Conservation (phyloP, 2,797 vertebrate genomes). For the Mionectes olivaceus region DNA sequence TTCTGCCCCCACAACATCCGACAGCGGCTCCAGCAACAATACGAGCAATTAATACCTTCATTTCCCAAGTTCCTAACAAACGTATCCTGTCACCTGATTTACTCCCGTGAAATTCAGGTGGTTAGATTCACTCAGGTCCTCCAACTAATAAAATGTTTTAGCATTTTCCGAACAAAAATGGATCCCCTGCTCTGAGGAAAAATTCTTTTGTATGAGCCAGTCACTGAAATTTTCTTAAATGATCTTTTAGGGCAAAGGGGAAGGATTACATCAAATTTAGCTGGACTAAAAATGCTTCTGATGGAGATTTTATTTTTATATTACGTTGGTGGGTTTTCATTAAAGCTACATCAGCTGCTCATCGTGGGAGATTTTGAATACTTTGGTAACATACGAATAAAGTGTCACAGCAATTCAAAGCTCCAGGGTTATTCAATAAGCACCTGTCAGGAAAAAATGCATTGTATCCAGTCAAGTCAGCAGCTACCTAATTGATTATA, state of each 20-base stretch:
- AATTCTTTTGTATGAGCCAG: background rate
- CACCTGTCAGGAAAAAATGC: conserved; percentile 36
- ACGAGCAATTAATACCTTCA: background rate
- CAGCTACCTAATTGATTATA: background rate
- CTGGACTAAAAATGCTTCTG: conserved; percentile 30
- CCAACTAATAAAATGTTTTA: background rate
- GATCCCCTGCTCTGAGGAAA: background rate
- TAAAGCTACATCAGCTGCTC: conserved; percentile 59
- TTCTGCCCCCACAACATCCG: conserved; percentile 26
- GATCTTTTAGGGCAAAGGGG: background rate
- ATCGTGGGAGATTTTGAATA: conserved; percentile 41
- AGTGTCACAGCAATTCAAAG: conserved; percentile 33
- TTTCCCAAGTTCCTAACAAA: background rate
- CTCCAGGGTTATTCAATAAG: background rate
- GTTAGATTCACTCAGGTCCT: background rate
- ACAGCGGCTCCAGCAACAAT: background rate
- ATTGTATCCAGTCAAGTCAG: background rate
- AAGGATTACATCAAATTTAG: conserved; percentile 15
- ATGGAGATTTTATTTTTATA: conserved; percentile 57
- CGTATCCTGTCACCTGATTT: background rate
- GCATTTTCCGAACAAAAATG: background rate
- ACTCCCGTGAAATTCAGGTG: background rate
- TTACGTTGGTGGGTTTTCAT: conserved; percentile 47
- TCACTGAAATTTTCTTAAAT: background rate
- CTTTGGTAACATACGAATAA: background rate